Base-by-base conservation (phyloP, 2,113 vertebrate species). In the Epinephelus lanceolatus region DNA sequence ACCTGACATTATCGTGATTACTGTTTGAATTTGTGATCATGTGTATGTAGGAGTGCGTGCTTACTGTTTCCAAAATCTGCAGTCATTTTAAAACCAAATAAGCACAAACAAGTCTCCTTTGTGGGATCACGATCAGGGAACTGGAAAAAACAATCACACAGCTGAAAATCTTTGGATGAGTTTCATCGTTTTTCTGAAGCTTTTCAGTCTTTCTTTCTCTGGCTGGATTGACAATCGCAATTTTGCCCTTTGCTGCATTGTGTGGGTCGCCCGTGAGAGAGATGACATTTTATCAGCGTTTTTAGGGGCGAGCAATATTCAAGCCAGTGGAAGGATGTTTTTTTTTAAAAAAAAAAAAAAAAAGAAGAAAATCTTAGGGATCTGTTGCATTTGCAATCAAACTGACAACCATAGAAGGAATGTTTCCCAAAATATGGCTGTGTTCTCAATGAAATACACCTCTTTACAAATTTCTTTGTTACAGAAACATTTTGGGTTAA, bases 171-270 rank as follows among this genome's bases (percentile, higher is more conserved):
- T 87, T 81, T 70, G 71, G 89, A 72, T 49, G 3, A 19, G 79
- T 37, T 12, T 65, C 76, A 79, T 61, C 53, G 21, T 37, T 47
- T 37, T 65, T 70, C 74, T 33, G 0, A 65, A 73, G 76, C 52
- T 62, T 71, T 78, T 87, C 79, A 73, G 80, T 65, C 15, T 60
- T 77, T 86, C 25, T 79, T 84, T 69, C 81, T 84, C 75, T 84
- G 83, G 92, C 83, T 89, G 86, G 78, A 75, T 78, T 76, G 94
- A 94, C 94, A 94, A 94, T 94, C 94, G 82, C 76, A 80, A 72
- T 30, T 77, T 53, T 76, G 56, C 77, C 84, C 86, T 77, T 63
- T 75, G 87, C 83, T 89, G 89, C 83, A 47, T 71, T 19, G 53
- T 45, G 63, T 53, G 62, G 80, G 60, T 84, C 63, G 13, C 71